Base-by-base conservation (phyloP, 2,888 invertebrate genomes). In the Syrista parreyssii region DNA sequence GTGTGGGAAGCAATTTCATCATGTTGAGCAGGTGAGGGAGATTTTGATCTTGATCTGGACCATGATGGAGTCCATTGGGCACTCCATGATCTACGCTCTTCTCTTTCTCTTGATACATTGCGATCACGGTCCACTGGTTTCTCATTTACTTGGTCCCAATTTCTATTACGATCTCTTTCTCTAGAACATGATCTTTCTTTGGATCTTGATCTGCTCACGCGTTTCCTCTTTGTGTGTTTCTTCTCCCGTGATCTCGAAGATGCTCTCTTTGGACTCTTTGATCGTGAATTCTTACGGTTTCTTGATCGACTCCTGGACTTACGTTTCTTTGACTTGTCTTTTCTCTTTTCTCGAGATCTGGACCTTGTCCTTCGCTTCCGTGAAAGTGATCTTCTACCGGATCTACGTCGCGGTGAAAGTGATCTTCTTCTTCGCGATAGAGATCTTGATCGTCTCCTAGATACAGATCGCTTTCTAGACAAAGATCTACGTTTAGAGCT, bases 1-100 rank as follows among this genome's bases (percentile, higher is more conserved):
- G 83, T 83, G 11, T 83, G 81, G 23, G 78, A 74, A 30, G 40
- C 78, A 11, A 88, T 79, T 3, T 82, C 84, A 11, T 88, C 86
- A 34, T 85, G 84, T 33, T 90, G 88, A 68, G 86, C 82, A 0
- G 88, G 83, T 35, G 87, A 89, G 3, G 92, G 92, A 0, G 89
- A 88, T 55, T 92, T 93, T 68, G 93, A 93, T 74, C 94, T 93
- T 55, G 95, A 95, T 77, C 93, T 92, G 4, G 94, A 94, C 90
- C 94, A 93, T 55, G 94, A 93, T 11, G 93, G 93, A 2, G 93
- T 92, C 92, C 92, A 92, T 30, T 92, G 91, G 1, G 88, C 89
- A 71, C 86, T 88, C 91, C 91, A 91, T 0, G 89, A 88, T 11
- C 87, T 87, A 1, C 87, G 82, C 30, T 82, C 35, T 69, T 55